These are phyloP conservation scores for Drosophila kepulauana DNA, from an alignment of 1,140 invertebrate genomes.

Conservation along the genomic window DNA sequence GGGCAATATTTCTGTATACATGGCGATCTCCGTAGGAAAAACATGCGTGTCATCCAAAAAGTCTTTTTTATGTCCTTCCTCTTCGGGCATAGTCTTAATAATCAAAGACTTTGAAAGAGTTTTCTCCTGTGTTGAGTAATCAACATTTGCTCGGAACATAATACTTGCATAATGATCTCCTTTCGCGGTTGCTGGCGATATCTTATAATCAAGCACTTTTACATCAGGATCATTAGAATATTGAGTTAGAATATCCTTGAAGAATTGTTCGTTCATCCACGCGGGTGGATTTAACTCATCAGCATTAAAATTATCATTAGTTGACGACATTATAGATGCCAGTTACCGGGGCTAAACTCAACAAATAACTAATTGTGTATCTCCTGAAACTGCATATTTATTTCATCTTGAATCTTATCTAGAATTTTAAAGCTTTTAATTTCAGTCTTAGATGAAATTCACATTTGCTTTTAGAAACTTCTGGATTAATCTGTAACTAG, in stretches of 20 bases:
- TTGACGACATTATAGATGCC: conserved; percentile 29
- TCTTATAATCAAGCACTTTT: conserved; percentile 39
- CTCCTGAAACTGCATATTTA: neutral
- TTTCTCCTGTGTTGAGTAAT: conserved; percentile 24
- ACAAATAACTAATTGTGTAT: neutral
- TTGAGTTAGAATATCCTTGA: conserved; percentile 43
- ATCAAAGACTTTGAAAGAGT: conserved; percentile 45
- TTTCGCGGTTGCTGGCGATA: conserved; percentile 54
- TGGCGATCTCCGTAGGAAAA: conserved; percentile 69
- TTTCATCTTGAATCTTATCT: neutral
- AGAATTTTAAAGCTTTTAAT: neutral
- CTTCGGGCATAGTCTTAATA: conserved; percentile 68
- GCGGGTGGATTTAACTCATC: conserved; percentile 60
- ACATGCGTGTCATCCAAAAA: conserved; percentile 42
- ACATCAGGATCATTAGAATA: conserved; percentile 33
- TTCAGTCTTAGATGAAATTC: neutral
- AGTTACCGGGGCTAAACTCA: neutral
- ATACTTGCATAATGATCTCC: conserved; percentile 78
- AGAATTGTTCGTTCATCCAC: conserved; percentile 65
- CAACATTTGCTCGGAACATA: conserved; percentile 59
- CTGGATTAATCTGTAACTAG: neutral
- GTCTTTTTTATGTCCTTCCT: conserved; percentile 59
- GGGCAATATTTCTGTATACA: conserved; percentile 59
- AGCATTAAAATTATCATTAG: conserved; percentile 37
- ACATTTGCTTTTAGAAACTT: neutral